Conservation (phyloP, 1,140 invertebrate genomes). For the Brachionus plicatilis region DNA sequence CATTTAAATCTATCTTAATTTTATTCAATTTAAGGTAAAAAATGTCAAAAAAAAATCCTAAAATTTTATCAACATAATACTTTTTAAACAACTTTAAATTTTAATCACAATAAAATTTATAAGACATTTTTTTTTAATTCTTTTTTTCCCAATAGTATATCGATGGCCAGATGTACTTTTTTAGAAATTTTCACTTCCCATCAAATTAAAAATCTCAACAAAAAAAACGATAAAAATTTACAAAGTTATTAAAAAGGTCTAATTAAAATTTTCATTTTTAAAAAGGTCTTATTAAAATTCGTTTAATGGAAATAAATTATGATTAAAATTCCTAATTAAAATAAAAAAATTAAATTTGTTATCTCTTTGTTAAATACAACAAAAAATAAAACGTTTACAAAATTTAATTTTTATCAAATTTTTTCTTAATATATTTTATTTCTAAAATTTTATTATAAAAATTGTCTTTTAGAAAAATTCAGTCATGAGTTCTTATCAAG, state of each 20-base stretch:
- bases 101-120: background rate
- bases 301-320: background rate
- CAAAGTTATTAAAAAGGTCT: background rate
- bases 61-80: background rate
- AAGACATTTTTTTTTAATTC: background rate
- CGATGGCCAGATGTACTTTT: background rate
- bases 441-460: background rate
- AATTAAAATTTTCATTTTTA: background rate
- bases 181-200: background rate
- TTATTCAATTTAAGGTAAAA: background rate
- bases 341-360: background rate
- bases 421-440: background rate
- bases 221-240: background rate
- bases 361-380: background rate
- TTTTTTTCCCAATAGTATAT: background rate
- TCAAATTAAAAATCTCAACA: background rate
- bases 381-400: background rate
- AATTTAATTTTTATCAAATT: background rate
- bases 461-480: background rate
- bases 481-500: conserved; percentile 42
- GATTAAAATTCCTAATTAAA: background rate
- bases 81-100: background rate
- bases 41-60: background rate
- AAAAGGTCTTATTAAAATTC: background rate
- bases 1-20: background rate